A percentile compares a stretch with the other conserved stretches of the same genome.
phyloP scores from a whole-genome alignment of 2,888 invertebrate genomes.

The Antheraea yamamai region DNA sequence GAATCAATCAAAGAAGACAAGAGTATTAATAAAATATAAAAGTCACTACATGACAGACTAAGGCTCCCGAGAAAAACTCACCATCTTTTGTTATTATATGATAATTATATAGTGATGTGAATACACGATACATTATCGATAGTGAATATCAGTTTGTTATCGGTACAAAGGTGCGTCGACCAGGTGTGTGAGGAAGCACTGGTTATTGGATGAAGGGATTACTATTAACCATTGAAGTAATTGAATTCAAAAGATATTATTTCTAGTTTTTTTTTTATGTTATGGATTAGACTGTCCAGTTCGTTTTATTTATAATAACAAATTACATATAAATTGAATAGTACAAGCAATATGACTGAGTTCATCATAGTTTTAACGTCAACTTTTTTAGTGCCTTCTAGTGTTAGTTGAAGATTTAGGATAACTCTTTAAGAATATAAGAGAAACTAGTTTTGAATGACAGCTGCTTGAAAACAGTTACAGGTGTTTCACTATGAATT shows the following conservation, averaged over 20 bases:
- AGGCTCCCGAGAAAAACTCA: too few relatives aligned
- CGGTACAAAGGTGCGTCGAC: conserved; percentile 36
- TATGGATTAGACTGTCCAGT: not conserved
- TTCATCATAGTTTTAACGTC: not conserved
- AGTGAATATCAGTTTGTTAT: conserved; percentile 43
- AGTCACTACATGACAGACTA: too few relatives aligned
- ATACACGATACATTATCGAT: conserved; percentile 29
- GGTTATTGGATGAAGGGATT: conserved; percentile 25
- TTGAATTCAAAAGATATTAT: not conserved
- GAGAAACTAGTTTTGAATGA: not conserved
- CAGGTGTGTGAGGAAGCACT: conserved; percentile 42
- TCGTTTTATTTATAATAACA: not conserved
- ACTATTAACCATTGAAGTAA: not conserved
- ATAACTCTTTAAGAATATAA: not conserved
- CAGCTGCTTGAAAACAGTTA: not conserved
- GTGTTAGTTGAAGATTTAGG: not conserved
- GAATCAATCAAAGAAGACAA: too few relatives aligned
- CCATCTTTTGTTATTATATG: not conserved
- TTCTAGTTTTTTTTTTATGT: not conserved
- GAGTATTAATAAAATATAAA: too few relatives aligned
- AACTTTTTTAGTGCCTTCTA: not conserved
- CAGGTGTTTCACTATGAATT: not conserved
- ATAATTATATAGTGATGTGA: not conserved
- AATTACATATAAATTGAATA: not conserved
- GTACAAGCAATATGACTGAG: too few relatives aligned